Evolutionary conservation across 2,888 invertebrate species (phyloP).

Genomic region (Callosobruchus maculatus): DNA sequence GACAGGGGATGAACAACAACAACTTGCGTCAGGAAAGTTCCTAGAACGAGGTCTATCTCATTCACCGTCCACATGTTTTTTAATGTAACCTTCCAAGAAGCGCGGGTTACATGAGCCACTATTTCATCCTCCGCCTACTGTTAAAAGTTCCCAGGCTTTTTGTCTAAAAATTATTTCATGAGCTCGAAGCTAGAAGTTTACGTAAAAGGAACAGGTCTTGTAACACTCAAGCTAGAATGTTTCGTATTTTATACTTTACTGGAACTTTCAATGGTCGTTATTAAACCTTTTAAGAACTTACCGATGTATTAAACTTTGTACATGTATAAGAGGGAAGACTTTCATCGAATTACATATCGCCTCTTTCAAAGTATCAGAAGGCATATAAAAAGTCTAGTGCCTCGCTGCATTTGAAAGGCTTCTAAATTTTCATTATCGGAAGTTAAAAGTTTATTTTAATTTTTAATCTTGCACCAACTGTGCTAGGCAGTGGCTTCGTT

Average conservation of each 20-base stretch:
- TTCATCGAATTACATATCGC: background rate
- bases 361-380: background rate
- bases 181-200: background rate
- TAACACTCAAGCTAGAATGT: background rate
- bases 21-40: too few relatives aligned
- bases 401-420: background rate
- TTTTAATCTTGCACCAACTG: background rate
- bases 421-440: background rate
- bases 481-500: background rate
- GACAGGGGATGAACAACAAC: too few relatives aligned
- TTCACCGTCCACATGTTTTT: too few relatives aligned
- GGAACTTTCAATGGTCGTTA: background rate
- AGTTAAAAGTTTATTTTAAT: background rate
- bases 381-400: background rate
- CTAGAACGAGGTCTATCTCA: too few relatives aligned
- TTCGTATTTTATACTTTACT: background rate
- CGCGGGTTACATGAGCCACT: too few relatives aligned
- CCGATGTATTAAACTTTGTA: background rate
- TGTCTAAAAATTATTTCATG: background rate
- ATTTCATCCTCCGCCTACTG: too few relatives aligned
- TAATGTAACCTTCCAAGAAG: too few relatives aligned
- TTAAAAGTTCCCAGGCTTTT: background rate
- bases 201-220: background rate
- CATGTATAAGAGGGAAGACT: background rate
- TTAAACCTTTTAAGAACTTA: background rate